Base-by-base conservation (phyloP, 2,113 vertebrate genomes). In the Hypocryptadius cinnamomeus region DNA sequence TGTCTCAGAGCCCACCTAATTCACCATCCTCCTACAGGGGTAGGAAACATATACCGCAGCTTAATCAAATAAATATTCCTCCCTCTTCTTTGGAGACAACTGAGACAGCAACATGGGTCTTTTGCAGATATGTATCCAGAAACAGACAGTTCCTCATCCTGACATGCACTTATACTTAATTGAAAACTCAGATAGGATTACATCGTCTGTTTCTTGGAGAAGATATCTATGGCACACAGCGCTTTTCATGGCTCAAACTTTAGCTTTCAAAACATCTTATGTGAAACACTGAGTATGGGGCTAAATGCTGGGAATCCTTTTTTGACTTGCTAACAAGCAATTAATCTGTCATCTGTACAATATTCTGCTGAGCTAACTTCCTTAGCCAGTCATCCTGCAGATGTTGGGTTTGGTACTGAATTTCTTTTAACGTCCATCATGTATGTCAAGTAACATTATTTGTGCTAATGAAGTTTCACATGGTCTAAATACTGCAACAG, bases 71-170 rank as follows among this genome's bases (percentile, higher is more conserved):
- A 86, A 74, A 16, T 22, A 56, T 56, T 95, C 31, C 3, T 68
- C 8, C n/a, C 18, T 51, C 30, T 42, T 72, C 31, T 47, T 60
- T 85, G 53, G 45, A 71, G 35, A 35, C 21, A n/a, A 21, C 2
- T 42, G 42, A n/a, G 14, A 54, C 19, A 63, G 31, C 13, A 79
- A 9, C 0, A 0, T 35, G 17, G 10, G 8, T 27, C 15, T 89
- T 89, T 39, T 50, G 6, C 21, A 90, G 12, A 11, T 76, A 23
- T 3, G 2, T 30, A 31, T 10, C 9, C 40, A 78, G 11, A 71
- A 74, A 40, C 5, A 16, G 35, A 7, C 16, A 69, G 19, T 53
- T 83, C 5, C 15, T 37, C 5, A 54, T 31, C 19, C 13, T 37
- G 18, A 7, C 10, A 47, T 28, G 9, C 9, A 48, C 79, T 84